phyloP scores from a whole-genome alignment of 2,888 invertebrate species.

The Drosophila planitibia region DNA sequence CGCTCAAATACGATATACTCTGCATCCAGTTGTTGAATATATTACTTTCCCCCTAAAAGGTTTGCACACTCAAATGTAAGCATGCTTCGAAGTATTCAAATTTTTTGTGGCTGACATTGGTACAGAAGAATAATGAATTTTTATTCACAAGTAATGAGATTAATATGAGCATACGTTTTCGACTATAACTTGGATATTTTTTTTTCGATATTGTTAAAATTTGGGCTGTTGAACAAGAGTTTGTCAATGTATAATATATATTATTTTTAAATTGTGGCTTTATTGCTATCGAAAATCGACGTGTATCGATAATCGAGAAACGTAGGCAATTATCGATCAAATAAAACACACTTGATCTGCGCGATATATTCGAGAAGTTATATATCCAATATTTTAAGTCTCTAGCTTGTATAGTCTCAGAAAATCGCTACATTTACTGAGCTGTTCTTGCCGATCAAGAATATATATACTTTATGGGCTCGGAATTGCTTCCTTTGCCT shows the following conservation, averaged over 20 bases:
- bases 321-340: conserved; percentile 13
- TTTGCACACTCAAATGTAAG: neutral
- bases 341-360: conserved; percentile 20
- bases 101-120: neutral
- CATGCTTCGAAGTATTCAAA: neutral
- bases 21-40: neutral
- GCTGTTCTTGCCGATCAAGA: neutral
- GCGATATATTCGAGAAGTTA: neutral
- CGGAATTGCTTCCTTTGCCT: too few species aligned
- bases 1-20: neutral
- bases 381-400: neutral
- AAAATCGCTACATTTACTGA: neutral
- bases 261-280: neutral
- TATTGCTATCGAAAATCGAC: neutral
- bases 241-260: neutral
- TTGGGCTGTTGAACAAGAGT: neutral
- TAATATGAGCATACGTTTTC: neutral
- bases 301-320: neutral
- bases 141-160: neutral
- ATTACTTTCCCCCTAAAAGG: neutral
- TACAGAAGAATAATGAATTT: neutral
- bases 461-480: neutral
- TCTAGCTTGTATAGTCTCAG: neutral
- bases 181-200: neutral
- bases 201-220: neutral